Percentiles rank a stretch among this genome's conserved stretches.
These are phyloP conservation scores for Patiria pectinifera DNA, from an alignment of 53 echinoderm and acorn worm genomes.

Conservation along the genomic window DNA sequence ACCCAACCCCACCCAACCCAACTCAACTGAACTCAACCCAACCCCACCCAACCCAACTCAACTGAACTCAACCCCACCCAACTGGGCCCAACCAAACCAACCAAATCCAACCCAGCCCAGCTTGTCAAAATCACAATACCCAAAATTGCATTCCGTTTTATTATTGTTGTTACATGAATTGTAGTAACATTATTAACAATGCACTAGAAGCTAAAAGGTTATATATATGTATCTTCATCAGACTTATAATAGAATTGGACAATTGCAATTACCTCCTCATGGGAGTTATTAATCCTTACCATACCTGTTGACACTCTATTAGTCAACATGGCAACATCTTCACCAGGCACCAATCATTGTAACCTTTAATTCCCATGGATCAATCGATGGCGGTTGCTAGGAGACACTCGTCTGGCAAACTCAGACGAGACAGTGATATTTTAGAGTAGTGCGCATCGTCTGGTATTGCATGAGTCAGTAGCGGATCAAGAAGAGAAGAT, in stretches of 20 bases:
- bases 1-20: too few species aligned
- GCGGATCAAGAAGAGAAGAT: background rate
- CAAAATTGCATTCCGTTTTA: too few species aligned
- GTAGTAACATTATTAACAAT: too few species aligned
- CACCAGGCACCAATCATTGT: background rate
- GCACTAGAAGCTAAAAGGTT: too few species aligned
- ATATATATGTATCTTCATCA: background rate
- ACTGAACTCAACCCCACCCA: too few species aligned
- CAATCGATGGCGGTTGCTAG: background rate
- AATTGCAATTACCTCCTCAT: background rate
- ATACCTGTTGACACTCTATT: background rate
- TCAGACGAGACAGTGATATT: constrained; percentile 6
- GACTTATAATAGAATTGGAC: background rate
- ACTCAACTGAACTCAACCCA: too few species aligned
- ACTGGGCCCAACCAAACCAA: too few species aligned
- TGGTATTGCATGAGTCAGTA: background rate
- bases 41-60: too few species aligned
- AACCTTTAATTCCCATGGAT: constrained; percentile 15
- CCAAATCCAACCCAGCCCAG: too few species aligned
- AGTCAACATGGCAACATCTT: background rate
- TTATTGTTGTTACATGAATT: too few species aligned
- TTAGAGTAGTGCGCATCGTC: background rate
- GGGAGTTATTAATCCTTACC: background rate
- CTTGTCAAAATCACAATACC: too few species aligned
- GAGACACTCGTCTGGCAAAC: constrained; percentile 11